Evolutionary conservation across 2,797 vertebrate species (phyloP), one percentile per base, ranked within the genome.

Genomic region (Sebastes glaucus): DNA sequence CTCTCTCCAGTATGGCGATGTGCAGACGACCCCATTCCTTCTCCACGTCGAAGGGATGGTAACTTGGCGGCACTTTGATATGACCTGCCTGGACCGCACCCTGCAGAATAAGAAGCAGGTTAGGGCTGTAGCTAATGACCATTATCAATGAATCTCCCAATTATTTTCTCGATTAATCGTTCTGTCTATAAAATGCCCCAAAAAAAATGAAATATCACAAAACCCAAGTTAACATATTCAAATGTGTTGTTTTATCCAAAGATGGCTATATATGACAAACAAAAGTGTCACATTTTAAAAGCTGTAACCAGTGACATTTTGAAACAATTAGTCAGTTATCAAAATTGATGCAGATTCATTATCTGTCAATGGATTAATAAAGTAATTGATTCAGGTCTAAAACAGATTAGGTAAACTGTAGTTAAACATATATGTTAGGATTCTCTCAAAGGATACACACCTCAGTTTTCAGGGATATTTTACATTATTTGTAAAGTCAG

Each of bases 1-100:
- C 98, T 4, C 98, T 77, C 93, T 99, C 97, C 93, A 99, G 94
- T 20, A 99, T 98, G 68, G 97, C 97, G 2, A 97, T 96, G 2
- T 99, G 98, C 67, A 99, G 95, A n/a, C 94, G 95, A 6, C 97
- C 98, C 98, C 98, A 99, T 53, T 99, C 98, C 92, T 99, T 99
- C 94, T 99, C 98, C 92, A 98, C 97, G 0, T 99, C 98, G 7
- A 99, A 89, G 0, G 98, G 98, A 84, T 99, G 98, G 90, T 96
- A 97, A 7, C 96, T 96, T 0, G 96, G 96, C 0, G 98, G 97
- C 35, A 98, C 95, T 91, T 98, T 98, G 69, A 99, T 88, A 49
- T 96, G 97, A 4, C 98, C 98, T 0, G 95, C 87, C 90, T 98
- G 97, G 38, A 98, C 96, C 0, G 97, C 96, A 1, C 94, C 95